Evolutionary conservation across 2,113 vertebrate genomes (phyloP), one percentile per base, ranked within the genome.

Genomic region (Petroica traversi): DNA sequence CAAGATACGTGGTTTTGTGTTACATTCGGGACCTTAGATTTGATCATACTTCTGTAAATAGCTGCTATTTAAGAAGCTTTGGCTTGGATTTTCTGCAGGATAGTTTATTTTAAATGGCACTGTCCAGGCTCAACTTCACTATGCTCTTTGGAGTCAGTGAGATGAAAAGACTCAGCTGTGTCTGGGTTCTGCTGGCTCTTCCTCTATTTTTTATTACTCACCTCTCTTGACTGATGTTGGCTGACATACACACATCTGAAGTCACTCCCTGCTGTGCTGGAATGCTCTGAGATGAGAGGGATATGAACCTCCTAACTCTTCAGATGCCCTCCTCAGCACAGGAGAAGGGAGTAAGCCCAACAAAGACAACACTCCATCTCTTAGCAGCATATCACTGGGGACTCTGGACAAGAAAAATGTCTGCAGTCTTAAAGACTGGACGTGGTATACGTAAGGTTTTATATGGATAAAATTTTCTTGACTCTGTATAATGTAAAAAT

Each of bases 131-230:
- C 48, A 84, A 48, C 51, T 88, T 89, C n/a, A 15, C 31, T 84
- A 49, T 45, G 52, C 52, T 87, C 64, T 92, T 95, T 93, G 86
- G 86, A 93, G 55, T 89, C 92, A 87, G 52, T 52, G 61, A 81
- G 72, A 92, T 91, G 36, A 91, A 92, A 94, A 76, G 63, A 90
- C 59, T 74, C 82, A 85, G 79, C 85, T 86, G 90, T 66, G 74
- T 58, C 75, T 80, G 51, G 6, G 34, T 80, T 77, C 76, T 94
- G 66, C 69, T 87, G 57, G 43, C 48, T 95, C 46, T 71, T 91
- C 73, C 40, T 77, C 40, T 68, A 16, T 61, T 72, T 95, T 88
- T 85, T 81, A 71, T 91, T 84, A 64, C 17, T 88, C 34, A 74
- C 31, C 40, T 84, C 79, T 59, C 45, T 78, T 59, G 83, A 66